Evolutionary conservation across 92 coral and sea anemone genomes (phyloP).

Genomic region (Bergia puertoricense): DNA sequence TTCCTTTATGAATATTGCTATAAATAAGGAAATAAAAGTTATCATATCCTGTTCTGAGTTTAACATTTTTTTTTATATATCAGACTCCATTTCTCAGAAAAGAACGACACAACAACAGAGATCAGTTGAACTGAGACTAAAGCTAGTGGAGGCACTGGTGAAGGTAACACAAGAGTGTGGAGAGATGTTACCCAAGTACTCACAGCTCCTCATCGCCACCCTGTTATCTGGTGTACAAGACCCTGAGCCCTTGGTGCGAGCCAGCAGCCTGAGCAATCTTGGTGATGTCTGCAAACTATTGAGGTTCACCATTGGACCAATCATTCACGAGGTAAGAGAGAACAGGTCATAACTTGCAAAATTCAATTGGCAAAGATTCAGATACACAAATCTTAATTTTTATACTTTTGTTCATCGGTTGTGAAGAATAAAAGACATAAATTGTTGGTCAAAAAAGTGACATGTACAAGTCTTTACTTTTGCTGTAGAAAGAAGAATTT

Average conservation of each 20-base stretch:
- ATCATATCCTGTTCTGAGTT: too few relatives aligned
- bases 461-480: too few relatives aligned
- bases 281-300: constrained; percentile 90
- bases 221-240: constrained; percentile 81
- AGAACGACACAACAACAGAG: constrained; percentile 25
- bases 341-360: too few relatives aligned
- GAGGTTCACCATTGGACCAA: constrained; percentile 77
- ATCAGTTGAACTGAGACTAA: constrained; percentile 76
- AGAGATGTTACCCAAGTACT: constrained; percentile 76
- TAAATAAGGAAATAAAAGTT: too few relatives aligned
- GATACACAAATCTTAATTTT: too few relatives aligned
- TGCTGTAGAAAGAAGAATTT: too few relatives aligned
- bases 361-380: not conserved
- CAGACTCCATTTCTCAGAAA: not conserved
- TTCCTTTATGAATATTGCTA: too few relatives aligned
- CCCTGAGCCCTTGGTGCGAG: constrained; percentile 82
- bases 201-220: constrained; percentile 77
- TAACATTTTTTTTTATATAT: not conserved
- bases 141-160: constrained; percentile 89
- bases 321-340: constrained; percentile 75
- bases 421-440: too few relatives aligned
- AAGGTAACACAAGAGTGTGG: constrained; percentile 87
- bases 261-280: constrained; percentile 94
- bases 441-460: too few relatives aligned
- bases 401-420: too few relatives aligned